Conservation (phyloP, 2,888 invertebrate species). For the Patella depressa region DNA sequence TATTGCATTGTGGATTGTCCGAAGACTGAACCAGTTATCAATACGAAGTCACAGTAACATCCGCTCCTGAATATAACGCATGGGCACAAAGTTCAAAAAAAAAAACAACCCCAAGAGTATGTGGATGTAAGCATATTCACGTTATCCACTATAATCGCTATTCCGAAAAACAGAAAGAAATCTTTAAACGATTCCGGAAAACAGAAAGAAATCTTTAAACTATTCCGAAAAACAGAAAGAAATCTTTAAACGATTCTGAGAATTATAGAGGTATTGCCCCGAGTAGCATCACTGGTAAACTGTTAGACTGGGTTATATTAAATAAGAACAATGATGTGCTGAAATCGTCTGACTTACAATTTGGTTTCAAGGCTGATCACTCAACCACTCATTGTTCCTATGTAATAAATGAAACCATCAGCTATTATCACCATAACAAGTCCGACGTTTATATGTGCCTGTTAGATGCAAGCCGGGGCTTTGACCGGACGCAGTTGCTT, state of each 20-base stretch:
- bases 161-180: neutral
- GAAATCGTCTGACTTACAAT: neutral
- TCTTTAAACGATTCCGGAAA: neutral
- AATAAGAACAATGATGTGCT: neutral
- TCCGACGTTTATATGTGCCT: neutral
- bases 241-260: neutral
- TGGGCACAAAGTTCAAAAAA: too few relatives aligned
- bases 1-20: too few relatives aligned
- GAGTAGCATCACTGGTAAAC: conserved; percentile 4
- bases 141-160: too few relatives aligned
- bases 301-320: neutral
- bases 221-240: neutral
- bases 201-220: neutral
- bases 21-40: too few relatives aligned
- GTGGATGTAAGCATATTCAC: too few relatives aligned
- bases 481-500: neutral
- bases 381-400: neutral
- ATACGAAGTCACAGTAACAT: too few relatives aligned
- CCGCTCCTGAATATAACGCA: too few relatives aligned
- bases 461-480: too few relatives aligned
- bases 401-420: neutral
- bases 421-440: neutral
- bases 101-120: too few relatives aligned
- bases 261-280: neutral
- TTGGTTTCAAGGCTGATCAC: conserved; percentile 5